Base-by-base conservation (phyloP, 2,797 vertebrate genomes). In the Holocentrus rufus region DNA sequence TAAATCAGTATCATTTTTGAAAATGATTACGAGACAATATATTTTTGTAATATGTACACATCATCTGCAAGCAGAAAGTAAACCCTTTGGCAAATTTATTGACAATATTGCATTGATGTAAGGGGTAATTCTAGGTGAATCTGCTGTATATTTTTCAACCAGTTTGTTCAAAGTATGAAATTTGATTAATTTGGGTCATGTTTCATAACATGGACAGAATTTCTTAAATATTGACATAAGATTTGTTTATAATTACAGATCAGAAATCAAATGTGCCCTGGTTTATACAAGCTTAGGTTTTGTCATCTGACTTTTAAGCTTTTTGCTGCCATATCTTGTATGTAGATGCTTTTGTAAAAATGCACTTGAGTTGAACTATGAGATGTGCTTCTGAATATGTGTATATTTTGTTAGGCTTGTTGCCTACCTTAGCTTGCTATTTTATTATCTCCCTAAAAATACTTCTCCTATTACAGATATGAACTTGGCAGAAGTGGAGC, bases 401-500 rank as follows among this genome's bases (percentile, higher is more conserved):
- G 87, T 91, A 90, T 90, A 90, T 91, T 91, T 89, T 92, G 87
- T 89, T 85, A 74, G 81, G 78, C 76, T 69, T 82, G 64, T 78
- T 76, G 70, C 79, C 69, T 82, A 76, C 52, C 49, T 89, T 91
- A 80, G 81, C 76, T 81, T 83, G 78, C 85, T 85, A 80, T 89
- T 88, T 89, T 83, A 83, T 85, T 79, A 78, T 90, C 86, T 85
- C 83, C 81, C 88, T 80, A 73, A 69, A 81, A 74, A 74, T 70
- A 86, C 72, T 88, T 92, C 76, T 86, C 73, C 83, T 76, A 83
- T 85, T 79, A n/a, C 85, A 83, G 86, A 76, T 76, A 65, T 87
- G 87, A 92, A 92, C 92, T 80, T 91, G 91, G 91, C 92, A 90
- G 88, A 91, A 89, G 90, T 91, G 86, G 89, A 92, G 91, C 93